Evolutionary conservation across 1,140 invertebrate genomes (phyloP).

Genomic region (Sitophilus oryzae): DNA sequence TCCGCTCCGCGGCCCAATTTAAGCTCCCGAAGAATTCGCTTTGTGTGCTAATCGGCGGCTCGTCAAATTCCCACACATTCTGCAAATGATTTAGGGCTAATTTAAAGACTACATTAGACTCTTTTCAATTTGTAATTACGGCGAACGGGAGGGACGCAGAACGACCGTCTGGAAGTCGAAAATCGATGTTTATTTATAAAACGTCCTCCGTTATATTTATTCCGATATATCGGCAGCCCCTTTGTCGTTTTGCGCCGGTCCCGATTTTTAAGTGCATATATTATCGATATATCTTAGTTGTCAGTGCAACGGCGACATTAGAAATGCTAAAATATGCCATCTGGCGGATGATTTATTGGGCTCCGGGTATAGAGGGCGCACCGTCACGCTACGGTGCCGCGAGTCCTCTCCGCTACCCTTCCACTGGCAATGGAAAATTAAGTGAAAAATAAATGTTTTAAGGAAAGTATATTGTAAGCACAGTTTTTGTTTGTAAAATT

Average conservation of each 20-base stretch:
- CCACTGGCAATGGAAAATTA: no score
- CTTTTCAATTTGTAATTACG: slow-evolving; percentile 27
- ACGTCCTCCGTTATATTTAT: slow-evolving; percentile 14
- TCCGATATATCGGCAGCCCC: slow-evolving; percentile 26
- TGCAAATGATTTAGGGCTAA: slow-evolving; percentile 22
- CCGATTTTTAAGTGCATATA: slow-evolving; percentile 42
- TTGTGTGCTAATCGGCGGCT: slow-evolving; percentile 21
- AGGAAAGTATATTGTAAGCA: no score
- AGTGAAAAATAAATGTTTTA: no score
- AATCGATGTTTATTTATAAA: slow-evolving; percentile 26
- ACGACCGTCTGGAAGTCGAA: slow-evolving; percentile 2
- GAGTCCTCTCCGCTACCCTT: neutral
- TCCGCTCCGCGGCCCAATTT: neutral
- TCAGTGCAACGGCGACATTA: slow-evolving; percentile 40
- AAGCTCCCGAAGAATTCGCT: neutral
- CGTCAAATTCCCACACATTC: slow-evolving; percentile 22
- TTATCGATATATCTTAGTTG: slow-evolving; percentile 44
- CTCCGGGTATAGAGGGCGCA: slow-evolving; percentile 20
- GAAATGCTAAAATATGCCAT: slow-evolving; percentile 45
- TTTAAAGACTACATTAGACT: slow-evolving; percentile 23
- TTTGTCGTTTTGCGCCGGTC: slow-evolving; percentile 27
- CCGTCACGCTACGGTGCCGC: slow-evolving; percentile 1
- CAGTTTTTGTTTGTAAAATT: no score
- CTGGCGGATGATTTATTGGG: slow-evolving; percentile 43
- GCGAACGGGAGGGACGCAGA: neutral